phyloP scores from a whole-genome alignment of 2,113 vertebrate genomes.

The Vidua macroura region DNA sequence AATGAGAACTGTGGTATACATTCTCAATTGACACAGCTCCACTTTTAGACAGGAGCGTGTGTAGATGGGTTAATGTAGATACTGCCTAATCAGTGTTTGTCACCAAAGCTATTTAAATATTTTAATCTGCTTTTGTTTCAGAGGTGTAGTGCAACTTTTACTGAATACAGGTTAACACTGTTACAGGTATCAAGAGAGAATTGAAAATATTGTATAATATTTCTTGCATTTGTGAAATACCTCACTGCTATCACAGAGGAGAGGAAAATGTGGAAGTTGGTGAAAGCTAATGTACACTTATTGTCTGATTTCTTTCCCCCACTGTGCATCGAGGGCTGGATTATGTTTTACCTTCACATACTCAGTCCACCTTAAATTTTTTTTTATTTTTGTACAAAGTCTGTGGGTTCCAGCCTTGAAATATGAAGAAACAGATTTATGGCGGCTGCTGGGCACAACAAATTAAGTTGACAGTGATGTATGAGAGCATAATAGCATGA shows the following conservation, averaged over 20 bases:
- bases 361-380: conserved; percentile 72
- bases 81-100: not conserved
- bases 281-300: not conserved
- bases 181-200: not conserved
- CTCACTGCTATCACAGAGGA: not conserved
- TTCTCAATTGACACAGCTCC: not conserved
- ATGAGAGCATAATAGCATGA: conserved; percentile 85
- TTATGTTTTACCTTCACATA: conserved; percentile 11
- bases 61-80: not conserved
- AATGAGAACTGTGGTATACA: not conserved
- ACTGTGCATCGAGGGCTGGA: not conserved
- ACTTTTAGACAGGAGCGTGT: not conserved
- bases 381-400: conserved; percentile 68
- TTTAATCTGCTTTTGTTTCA: not conserved
- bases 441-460: conserved; percentile 93
- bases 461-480: conserved; percentile 98
- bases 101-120: not conserved
- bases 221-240: not conserved
- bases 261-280: not conserved
- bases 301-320: not conserved
- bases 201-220: not conserved
- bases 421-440: conserved; percentile 95
- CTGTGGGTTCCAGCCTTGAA: conserved; percentile 79
- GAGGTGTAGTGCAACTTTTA: not conserved
- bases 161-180: not conserved